Evolutionary conservation across 2,113 vertebrate species (phyloP).

Genomic region (Anarhynchus alexandrinus): DNA sequence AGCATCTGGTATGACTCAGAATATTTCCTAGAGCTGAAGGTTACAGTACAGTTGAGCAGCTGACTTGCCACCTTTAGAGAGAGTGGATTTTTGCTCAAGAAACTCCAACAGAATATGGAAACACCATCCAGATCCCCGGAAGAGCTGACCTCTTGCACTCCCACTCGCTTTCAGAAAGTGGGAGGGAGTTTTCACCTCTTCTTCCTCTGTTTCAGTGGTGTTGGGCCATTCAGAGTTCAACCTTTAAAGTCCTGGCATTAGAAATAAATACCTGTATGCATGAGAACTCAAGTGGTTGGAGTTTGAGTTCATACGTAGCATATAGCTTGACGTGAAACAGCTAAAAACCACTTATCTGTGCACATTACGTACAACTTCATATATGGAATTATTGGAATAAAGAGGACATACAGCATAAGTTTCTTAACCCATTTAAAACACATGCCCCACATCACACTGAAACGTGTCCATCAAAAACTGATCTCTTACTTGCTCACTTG

Average conservation of each 20-base stretch:
- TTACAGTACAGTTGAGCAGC: not conserved
- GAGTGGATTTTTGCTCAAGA: not conserved
- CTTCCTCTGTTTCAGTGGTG: not conserved
- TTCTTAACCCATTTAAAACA: not conserved
- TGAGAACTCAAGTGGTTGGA: not conserved
- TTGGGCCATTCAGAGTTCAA: not conserved
- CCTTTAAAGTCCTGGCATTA: not conserved
- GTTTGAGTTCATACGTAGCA: not conserved
- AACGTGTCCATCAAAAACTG: not conserved
- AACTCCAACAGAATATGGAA: not conserved
- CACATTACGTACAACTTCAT: not conserved
- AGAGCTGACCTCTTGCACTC: not conserved
- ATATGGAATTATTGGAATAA: not conserved
- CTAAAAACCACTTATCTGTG: not conserved
- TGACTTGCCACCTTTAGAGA: not conserved
- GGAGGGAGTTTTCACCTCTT: not conserved
- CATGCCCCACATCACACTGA: not conserved
- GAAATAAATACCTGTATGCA: not conserved
- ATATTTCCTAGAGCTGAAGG: conserved; percentile 40
- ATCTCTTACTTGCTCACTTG: not conserved
- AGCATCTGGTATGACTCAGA: conserved; percentile 45
- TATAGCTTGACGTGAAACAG: not conserved
- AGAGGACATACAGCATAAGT: not conserved
- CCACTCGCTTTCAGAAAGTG: not conserved
- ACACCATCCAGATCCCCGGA: not conserved